Percentiles rank a stretch among this genome's conserved stretches.
phyloP scores from a whole-genome alignment of 2,888 invertebrate genomes.

The Andrena bicolor region DNA sequence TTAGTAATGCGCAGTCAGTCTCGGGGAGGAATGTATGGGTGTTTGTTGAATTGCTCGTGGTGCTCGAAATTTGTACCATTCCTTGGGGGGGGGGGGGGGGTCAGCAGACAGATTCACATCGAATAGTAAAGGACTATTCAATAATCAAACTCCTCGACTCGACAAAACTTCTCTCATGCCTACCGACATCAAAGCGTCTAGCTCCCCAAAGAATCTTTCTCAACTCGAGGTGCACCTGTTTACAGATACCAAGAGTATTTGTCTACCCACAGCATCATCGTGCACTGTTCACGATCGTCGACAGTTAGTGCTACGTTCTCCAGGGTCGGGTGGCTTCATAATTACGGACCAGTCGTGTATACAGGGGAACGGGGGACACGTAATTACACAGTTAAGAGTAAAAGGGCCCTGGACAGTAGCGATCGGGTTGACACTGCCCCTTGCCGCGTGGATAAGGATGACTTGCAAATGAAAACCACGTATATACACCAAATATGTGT shows the following conservation, averaged over 20 bases:
- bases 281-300: slow-evolving; percentile 41
- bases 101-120: not conserved
- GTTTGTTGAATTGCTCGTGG: not conserved
- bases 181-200: not conserved
- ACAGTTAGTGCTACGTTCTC: slow-evolving; percentile 25
- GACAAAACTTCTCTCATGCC: slow-evolving; percentile 11
- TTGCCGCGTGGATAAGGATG: slow-evolving; percentile 7
- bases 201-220: slow-evolving; percentile 6
- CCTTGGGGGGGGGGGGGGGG: not conserved
- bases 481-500: slow-evolving; percentile 52
- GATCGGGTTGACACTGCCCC: not conserved
- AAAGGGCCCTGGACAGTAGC: slow-evolving; percentile 9
- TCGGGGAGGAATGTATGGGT: not conserved
- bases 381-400: slow-evolving; percentile 11
- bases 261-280: slow-evolving; percentile 49
- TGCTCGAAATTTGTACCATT: not conserved
- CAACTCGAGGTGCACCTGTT: slow-evolving; percentile 23
- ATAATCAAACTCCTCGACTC: slow-evolving; percentile 4
- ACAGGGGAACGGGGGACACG: slow-evolving; percentile 26
- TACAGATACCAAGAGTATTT: slow-evolving; percentile 23
- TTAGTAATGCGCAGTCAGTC: not conserved
- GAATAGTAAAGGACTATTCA: not conserved
- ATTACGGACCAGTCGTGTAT: slow-evolving; percentile 25
- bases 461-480: slow-evolving; percentile 36
- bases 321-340: slow-evolving; percentile 36